Conservation (phyloP, 1,140 invertebrate genomes). For the Zaprionus gabonicus region DNA sequence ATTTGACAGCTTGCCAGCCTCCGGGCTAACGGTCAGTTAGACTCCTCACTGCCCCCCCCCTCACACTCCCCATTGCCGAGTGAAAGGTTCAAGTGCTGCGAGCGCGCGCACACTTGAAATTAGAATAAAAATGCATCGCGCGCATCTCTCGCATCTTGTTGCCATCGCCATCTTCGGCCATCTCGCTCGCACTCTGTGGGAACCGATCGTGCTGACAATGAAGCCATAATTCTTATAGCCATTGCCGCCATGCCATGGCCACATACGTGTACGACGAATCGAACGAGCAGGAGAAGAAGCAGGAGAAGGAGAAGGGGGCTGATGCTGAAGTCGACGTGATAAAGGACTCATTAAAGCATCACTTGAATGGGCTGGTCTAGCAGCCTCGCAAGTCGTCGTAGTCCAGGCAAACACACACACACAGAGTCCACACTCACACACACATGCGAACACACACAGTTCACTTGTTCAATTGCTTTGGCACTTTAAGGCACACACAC, state of each 20-base stretch:
- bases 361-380: slow-evolving; percentile 76
- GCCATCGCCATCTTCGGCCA: background rate
- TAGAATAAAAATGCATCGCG: slow-evolving; percentile 69
- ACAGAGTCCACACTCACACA: background rate
- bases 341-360: slow-evolving; percentile 83
- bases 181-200: slow-evolving; percentile 42
- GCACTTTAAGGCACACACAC: slow-evolving; percentile 67
- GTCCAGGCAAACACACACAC: slow-evolving; percentile 14
- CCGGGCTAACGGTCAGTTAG: slow-evolving; percentile 8
- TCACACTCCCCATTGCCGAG: slow-evolving; percentile 16
- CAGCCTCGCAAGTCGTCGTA: slow-evolving; percentile 49
- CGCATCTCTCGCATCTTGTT: slow-evolving; percentile 17
- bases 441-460: slow-evolving; percentile 24
- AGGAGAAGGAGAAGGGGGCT: background rate
- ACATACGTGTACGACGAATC: slow-evolving; percentile 28
- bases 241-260: slow-evolving; percentile 50
- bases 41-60: background rate
- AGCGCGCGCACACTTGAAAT: slow-evolving; percentile 66
- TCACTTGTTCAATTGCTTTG: slow-evolving; percentile 81
- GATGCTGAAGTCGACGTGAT: slow-evolving; percentile 60
- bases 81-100: slow-evolving; percentile 52
- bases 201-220: slow-evolving; percentile 61
- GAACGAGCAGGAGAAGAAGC: background rate
- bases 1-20: slow-evolving; percentile 53
- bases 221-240: slow-evolving; percentile 74